Evolutionary conservation across 2,888 invertebrate species (phyloP).

Genomic region (Drosophila testacea): DNA sequence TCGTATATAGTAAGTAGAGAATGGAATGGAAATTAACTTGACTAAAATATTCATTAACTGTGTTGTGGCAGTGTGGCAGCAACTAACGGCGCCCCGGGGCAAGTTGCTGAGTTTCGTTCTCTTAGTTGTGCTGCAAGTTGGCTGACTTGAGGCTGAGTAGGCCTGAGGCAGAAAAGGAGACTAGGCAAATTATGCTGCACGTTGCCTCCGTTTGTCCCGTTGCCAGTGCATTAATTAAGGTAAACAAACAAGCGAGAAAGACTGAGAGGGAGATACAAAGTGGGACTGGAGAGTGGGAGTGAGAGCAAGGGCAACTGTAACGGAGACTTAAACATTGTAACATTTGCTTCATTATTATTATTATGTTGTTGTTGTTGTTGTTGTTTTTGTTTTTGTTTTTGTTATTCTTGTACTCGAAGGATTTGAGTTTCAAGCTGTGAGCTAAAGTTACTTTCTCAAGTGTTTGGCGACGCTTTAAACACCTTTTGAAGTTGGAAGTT

Average conservation of each 20-base stretch:
- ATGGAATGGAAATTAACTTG: constrained; percentile 52
- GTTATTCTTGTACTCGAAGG: background rate
- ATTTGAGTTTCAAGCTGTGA: constrained; percentile 16
- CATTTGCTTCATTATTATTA: constrained; percentile 42
- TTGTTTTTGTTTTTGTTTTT: background rate
- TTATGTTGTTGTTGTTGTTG: constrained; percentile 13
- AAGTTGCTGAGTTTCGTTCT: background rate
- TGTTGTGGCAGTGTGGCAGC: constrained; percentile 29
- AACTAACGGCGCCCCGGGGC: constrained; percentile 33
- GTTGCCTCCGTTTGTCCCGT: constrained; percentile 14
- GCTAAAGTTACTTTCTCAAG: constrained; percentile 16
- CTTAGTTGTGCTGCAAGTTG: constrained; percentile 19
- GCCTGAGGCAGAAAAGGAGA: constrained; percentile 3
- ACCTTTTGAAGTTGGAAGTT: constrained; percentile 55
- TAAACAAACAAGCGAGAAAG: constrained; percentile 64
- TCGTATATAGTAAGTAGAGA: background rate
- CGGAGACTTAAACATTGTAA: constrained; percentile 25
- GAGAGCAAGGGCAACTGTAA: constrained; percentile 18
- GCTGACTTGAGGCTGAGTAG: constrained; percentile 6
- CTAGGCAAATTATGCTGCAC: constrained; percentile 67
- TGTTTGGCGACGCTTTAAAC: constrained; percentile 55
- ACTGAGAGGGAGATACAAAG: background rate
- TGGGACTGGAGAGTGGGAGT: background rate
- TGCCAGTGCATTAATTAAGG: constrained; percentile 76
- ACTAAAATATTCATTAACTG: constrained; percentile 75